Conservation (phyloP, 2,113 vertebrate species). For the Arenaria interpres region DNA sequence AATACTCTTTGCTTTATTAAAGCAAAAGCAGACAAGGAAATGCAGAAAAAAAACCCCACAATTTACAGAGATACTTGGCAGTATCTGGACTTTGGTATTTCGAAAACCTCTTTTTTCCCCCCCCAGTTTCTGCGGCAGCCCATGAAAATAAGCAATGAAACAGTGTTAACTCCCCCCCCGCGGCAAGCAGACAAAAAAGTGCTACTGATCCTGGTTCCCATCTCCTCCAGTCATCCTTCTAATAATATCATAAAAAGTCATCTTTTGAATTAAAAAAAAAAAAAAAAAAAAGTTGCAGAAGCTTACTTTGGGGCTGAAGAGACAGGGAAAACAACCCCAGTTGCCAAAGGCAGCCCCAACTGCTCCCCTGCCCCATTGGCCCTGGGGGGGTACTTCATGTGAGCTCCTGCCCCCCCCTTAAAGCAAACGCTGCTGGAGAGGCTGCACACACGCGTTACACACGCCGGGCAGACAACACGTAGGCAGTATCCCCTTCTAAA, state of each 20-base stretch:
- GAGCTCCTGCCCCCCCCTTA: not conserved
- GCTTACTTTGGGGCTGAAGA: not conserved
- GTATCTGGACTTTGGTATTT: constrained; percentile 44
- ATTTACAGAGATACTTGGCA: constrained; percentile 11
- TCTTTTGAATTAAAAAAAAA: not conserved
- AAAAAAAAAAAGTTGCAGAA: not conserved
- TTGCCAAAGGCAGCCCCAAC: fast-evolving
- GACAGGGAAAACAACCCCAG: not conserved
- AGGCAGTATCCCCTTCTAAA: not conserved
- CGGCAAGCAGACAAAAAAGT: not conserved
- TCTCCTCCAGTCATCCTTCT: not conserved
- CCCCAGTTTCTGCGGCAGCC: constrained; percentile 26
- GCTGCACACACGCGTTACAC: fast-evolving
- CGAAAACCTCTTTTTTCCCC: not conserved
- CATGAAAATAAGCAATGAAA: not conserved
- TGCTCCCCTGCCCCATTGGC: too few species aligned
- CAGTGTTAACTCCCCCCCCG: not conserved
- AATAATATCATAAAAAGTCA: not conserved
- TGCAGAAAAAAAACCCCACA: not conserved
- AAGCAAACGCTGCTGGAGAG: fast-evolving
- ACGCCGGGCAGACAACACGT: fast-evolving
- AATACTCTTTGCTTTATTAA: constrained; percentile 47
- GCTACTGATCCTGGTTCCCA: not conserved
- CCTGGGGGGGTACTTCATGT: not conserved
- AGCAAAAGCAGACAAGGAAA: constrained; percentile 54